These are phyloP conservation scores for Acrossocheilus wenchowensis DNA, from an alignment of 2,797 vertebrate genomes.

Conservation along the genomic window DNA sequence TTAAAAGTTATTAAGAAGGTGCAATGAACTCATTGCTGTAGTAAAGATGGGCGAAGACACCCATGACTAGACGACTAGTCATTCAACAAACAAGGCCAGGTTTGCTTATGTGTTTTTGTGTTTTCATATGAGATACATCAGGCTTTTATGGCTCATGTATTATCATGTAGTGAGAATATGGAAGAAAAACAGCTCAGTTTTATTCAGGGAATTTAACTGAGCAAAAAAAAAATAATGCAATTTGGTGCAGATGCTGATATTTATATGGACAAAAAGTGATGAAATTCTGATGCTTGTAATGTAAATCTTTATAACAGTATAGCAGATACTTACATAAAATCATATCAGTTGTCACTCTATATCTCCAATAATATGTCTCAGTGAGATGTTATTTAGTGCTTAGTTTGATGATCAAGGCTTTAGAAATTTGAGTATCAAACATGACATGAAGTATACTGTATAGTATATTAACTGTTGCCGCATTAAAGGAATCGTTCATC, in stretches of 20 bases:
- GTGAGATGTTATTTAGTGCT: not conserved
- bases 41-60: not conserved
- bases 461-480: not conserved
- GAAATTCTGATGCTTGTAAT: not conserved
- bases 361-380: not conserved
- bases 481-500: no score
- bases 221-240: not conserved
- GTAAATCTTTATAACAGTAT: not conserved
- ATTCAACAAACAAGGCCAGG: not conserved
- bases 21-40: not conserved
- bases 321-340: not conserved
- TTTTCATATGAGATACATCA: not conserved
- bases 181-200: not conserved
- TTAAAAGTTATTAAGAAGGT: not conserved
- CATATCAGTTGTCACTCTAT: not conserved
- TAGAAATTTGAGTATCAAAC: not conserved
- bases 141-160: not conserved
- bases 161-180: not conserved
- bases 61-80: not conserved
- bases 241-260: not conserved
- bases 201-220: not conserved
- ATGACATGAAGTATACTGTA: not conserved
- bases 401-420: not conserved
- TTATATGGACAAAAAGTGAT: not conserved
- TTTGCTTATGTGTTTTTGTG: not conserved